These are phyloP conservation scores for Eupsittula cactorum DNA, from an alignment of 2,113 vertebrate genomes.

Conservation along the genomic window DNA sequence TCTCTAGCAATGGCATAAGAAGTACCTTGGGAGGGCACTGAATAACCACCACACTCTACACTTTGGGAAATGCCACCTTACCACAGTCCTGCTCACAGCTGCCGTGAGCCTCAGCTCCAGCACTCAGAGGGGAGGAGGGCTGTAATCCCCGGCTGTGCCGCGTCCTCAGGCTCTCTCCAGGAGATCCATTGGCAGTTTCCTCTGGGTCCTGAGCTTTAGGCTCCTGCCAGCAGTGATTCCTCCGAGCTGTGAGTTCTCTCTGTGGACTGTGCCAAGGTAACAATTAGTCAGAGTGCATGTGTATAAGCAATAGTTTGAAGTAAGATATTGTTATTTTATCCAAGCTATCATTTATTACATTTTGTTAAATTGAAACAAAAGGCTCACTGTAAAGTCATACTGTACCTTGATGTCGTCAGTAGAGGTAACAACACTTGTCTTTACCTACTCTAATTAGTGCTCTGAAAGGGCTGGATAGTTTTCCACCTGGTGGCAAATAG, in stretches of 20 bases:
- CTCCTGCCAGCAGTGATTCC: not conserved
- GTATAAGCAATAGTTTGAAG: not conserved
- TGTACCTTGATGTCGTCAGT: not conserved
- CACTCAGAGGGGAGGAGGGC: not conserved
- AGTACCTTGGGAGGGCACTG: not conserved
- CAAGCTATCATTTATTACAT: not conserved
- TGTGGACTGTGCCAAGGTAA: not conserved
- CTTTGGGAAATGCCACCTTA: not conserved
- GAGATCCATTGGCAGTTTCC: not conserved
- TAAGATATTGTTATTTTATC: not conserved
- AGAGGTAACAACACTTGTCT: not conserved
- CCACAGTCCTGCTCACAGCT: not conserved
- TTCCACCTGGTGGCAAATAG: not conserved
- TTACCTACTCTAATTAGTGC: not conserved
- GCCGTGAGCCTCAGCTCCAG: not conserved
- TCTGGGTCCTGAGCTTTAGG: not conserved
- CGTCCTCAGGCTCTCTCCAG: not conserved
- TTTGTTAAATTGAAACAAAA: not conserved
- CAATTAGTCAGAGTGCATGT: not conserved
- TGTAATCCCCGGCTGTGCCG: not conserved
- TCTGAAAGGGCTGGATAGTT: not conserved
- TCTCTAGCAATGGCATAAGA: not conserved
- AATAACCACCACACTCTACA: not conserved
- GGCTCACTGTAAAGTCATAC: not conserved
- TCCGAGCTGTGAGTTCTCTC: not conserved